Base-by-base conservation (phyloP, 2,113 vertebrate species). In the Forbesichthys agassizii region DNA sequence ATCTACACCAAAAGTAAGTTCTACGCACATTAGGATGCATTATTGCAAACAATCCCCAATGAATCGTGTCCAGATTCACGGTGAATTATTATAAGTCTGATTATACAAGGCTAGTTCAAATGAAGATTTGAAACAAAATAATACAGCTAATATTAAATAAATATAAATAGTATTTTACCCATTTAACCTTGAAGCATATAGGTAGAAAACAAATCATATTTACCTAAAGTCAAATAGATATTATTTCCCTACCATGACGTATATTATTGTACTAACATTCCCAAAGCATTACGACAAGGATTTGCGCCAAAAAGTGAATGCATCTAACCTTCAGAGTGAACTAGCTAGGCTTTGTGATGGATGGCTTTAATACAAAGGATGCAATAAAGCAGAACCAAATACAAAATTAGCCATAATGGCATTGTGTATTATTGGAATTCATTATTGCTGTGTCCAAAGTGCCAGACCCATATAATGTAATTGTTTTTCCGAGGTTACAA, bases 371-470 rank as follows among this genome's bases (percentile, higher is more conserved):
- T 91, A 86, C 84, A 78, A 69, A 55, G 16, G 72, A 79, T 70
- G 74, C 84, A 81, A 75, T 88, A 85, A 89, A 86, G 82, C 88
- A 89, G 86, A 90, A 90, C 88, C 85, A 90, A 90, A 86, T 76
- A 73, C 66, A 78, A 83, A 85, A 85, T 88, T 74, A 86, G 73
- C 75, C 13, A 14, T 76, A 75, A 80, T 79, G 65, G 55, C 65
- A 47, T 12, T 70, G 61, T 54, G 56, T 77, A 69, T 81, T 79
- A 84, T 73, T 69, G 66, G 64, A 81, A 75, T 78, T 79, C 72
- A 85, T 84, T 84, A 75, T 69, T 67, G 68, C 62, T 61, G 1
- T 42, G 49, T 67, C 20, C 55, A 68, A 59, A 69, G 61, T 68
- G 68, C 70, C 61, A 66, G 82, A 82, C 60, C 74, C 70, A 53